These are phyloP conservation scores for Volucella inflata DNA, from an alignment of 2,888 invertebrate genomes.

Conservation along the genomic window DNA sequence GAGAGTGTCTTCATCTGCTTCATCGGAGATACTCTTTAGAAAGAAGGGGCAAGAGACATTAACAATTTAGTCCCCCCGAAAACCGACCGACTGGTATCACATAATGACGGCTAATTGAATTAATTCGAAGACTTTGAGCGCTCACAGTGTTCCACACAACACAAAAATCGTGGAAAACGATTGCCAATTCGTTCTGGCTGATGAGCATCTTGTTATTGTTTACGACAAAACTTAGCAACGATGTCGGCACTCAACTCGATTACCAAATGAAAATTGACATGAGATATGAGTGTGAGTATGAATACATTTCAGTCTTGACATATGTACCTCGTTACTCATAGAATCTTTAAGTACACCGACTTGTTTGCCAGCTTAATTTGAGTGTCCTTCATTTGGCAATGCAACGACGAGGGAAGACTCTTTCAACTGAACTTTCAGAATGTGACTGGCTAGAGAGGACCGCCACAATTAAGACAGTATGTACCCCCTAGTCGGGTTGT, in stretches of 20 bases:
- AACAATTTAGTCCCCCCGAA: constrained; percentile 21
- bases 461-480: too few species aligned
- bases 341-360: too few species aligned
- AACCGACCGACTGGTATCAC: background rate
- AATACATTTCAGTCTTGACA: constrained; percentile 15
- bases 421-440: background rate
- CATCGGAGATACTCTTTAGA: background rate
- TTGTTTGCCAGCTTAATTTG: constrained; percentile 33
- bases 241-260: background rate
- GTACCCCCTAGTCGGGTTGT: constrained; percentile 25
- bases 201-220: constrained; percentile 3
- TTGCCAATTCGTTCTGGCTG: constrained; percentile 46
- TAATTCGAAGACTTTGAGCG: constrained; percentile 55
- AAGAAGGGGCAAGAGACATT: background rate
- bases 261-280: constrained; percentile 49
- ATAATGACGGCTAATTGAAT: constrained; percentile 70
- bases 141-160: background rate
- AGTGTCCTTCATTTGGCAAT: constrained; percentile 60
- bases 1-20: background rate
- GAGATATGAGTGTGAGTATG: constrained; percentile 5
- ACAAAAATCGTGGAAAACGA: constrained; percentile 26
- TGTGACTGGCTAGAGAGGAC: constrained; percentile 21
- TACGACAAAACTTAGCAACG: constrained; percentile 5
- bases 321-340: constrained; percentile 6
- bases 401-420: constrained; percentile 6